Evolutionary conservation across 2,113 vertebrate species (phyloP).

Genomic region (Orycteropus afer): DNA sequence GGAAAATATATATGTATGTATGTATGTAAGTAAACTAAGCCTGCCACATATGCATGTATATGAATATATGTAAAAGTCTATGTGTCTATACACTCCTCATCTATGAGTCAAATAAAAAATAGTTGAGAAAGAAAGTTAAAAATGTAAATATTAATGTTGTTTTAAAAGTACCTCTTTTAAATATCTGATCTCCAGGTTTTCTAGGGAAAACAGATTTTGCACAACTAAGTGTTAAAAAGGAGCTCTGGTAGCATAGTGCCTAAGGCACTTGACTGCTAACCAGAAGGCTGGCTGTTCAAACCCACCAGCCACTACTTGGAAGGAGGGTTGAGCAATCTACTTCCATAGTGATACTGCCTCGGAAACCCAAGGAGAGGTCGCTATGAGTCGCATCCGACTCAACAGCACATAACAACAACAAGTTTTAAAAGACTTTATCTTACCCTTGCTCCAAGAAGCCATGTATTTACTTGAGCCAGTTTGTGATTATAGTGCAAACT

Average conservation of each 20-base stretch:
- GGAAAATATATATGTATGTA: neutral
- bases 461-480: neutral
- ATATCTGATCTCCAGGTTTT: neutral
- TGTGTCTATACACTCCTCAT: neutral
- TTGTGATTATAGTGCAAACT: neutral
- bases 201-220: neutral
- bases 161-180: neutral
- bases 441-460: neutral
- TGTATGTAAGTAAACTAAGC: slow-evolving; percentile 26
- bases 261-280: too few species aligned
- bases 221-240: neutral
- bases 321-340: too few species aligned
- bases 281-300: too few species aligned
- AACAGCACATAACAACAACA: too few species aligned
- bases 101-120: slow-evolving; percentile 14
- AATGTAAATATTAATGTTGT: neutral
- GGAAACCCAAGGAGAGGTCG: too few species aligned
- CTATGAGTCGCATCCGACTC: too few species aligned
- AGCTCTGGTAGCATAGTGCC: too few species aligned
- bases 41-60: neutral
- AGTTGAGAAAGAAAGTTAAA: neutral
- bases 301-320: too few species aligned
- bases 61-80: neutral
- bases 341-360: too few species aligned
- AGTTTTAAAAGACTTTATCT: slow-evolving; percentile 7